Conservation (phyloP, 2,113 vertebrate species). For the Nematolebias whitei region DNA sequence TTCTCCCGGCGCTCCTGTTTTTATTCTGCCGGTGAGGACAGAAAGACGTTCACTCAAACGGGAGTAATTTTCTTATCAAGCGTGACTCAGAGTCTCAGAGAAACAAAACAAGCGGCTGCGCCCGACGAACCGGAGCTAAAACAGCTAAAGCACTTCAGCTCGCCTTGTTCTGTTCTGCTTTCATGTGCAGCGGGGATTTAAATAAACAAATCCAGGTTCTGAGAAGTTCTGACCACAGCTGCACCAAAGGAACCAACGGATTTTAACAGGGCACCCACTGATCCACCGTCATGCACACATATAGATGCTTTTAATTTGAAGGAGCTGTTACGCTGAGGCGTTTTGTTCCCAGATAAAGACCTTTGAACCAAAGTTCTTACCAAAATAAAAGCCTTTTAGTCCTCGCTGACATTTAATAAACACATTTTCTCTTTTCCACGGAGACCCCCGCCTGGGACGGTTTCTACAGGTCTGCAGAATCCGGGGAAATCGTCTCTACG, state of each 20-base stretch:
- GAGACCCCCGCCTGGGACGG: conserved; percentile 40
- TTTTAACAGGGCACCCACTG: no score
- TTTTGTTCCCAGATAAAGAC: conserved; percentile 11
- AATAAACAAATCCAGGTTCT: not conserved
- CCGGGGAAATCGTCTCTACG: conserved; percentile 46
- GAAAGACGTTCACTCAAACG: not conserved
- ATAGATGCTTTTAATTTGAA: no score
- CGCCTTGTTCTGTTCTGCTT: not conserved
- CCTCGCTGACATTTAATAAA: no score
- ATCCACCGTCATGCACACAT: no score
- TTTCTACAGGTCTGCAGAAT: conserved; percentile 41
- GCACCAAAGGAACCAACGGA: not conserved
- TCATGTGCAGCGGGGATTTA: not conserved
- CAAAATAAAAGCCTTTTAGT: not conserved
- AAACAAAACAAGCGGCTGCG: conserved; percentile 9
- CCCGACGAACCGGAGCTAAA: not conserved
- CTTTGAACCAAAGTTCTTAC: conserved; percentile 15
- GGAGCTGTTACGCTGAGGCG: no score
- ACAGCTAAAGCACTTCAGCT: not conserved
- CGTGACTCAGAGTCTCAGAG: not conserved
- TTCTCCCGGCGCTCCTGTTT: conserved; percentile 33
- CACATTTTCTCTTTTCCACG: not conserved
- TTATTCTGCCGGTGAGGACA: conserved; percentile 36
- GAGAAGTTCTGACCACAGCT: no score
- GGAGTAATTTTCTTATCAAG: not conserved